These are phyloP conservation scores for Penelope pileata DNA, from an alignment of 2,113 vertebrate genomes.

Conservation along the genomic window DNA sequence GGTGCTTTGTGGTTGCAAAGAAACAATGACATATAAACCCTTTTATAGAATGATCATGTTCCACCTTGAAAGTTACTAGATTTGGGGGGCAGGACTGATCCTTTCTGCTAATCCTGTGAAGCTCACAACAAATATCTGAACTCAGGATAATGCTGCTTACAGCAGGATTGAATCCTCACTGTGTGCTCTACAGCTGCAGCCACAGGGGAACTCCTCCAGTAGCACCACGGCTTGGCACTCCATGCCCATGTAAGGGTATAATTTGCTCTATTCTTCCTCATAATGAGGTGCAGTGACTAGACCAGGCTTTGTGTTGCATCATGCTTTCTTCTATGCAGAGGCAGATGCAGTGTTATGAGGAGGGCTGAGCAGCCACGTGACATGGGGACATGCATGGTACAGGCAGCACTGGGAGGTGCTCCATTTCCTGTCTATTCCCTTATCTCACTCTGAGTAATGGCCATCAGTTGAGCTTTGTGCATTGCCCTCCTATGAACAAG, in stretches of 20 bases:
- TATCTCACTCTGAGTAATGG: accelerated
- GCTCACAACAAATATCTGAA: slow-evolving; percentile 57
- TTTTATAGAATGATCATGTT: slow-evolving; percentile 59
- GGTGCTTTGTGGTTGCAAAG: slow-evolving; percentile 29
- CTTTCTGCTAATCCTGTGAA: slow-evolving; percentile 56
- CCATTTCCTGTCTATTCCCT: background rate
- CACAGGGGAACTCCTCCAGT: slow-evolving; percentile 31
- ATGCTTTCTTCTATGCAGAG: background rate
- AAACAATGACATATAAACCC: slow-evolving; percentile 53
- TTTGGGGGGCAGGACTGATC: slow-evolving; percentile 45
- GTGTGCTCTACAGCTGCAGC: slow-evolving; percentile 32
- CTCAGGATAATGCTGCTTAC: slow-evolving; percentile 64
- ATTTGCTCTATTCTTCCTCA: slow-evolving; percentile 40
- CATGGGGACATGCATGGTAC: background rate
- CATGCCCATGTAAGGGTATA: slow-evolving; percentile 62
- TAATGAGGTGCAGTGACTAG: slow-evolving; percentile 52
- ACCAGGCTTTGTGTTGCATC: background rate
- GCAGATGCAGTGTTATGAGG: slow-evolving; percentile 5
- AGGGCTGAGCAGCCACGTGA: background rate
- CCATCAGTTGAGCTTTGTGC: background rate
- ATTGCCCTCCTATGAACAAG: accelerated
- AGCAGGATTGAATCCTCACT: slow-evolving; percentile 66
- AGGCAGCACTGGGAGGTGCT: background rate
- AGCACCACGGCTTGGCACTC: background rate
- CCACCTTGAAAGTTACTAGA: slow-evolving; percentile 41